A percentile compares a stretch with the other conserved stretches of the same genome.
Evolutionary conservation across 2,113 vertebrate genomes (phyloP).

Genomic region (Corythaixoides concolor): DNA sequence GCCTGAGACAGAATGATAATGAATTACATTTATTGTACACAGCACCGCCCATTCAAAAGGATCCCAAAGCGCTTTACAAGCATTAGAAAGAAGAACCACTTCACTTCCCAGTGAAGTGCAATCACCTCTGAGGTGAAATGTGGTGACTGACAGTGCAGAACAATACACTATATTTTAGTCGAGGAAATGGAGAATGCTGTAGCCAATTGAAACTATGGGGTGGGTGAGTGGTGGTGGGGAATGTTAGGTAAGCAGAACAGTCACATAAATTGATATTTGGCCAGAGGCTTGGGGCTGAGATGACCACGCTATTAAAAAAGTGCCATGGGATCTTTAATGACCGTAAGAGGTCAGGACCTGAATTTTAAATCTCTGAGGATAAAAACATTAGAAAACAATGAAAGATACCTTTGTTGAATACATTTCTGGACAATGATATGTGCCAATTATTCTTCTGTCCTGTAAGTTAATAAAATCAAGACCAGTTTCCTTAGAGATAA

Average conservation of each 20-base stretch:
- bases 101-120: conserved; percentile 48
- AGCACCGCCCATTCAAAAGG: conserved; percentile 53
- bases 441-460: conserved; percentile 79
- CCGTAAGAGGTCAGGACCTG: conserved; percentile 27
- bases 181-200: conserved; percentile 67
- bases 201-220: conserved; percentile 70
- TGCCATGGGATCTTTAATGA: conserved; percentile 70
- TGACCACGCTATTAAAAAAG: conserved; percentile 51
- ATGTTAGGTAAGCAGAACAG: conserved; percentile 51
- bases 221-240: conserved; percentile 60
- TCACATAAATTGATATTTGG: conserved; percentile 49
- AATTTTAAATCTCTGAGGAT: conserved; percentile 60
- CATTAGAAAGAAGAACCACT: conserved; percentile 58
- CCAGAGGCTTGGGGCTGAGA: conserved; percentile 32
- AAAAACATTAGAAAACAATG: conserved; percentile 72
- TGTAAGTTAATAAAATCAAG: conserved; percentile 78
- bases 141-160: conserved; percentile 56
- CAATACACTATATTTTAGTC: conserved; percentile 33
- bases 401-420: conserved; percentile 78
- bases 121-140: conserved; percentile 56
- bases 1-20: neutral
- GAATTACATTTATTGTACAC: neutral
- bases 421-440: conserved; percentile 79
- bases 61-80: conserved; percentile 71
- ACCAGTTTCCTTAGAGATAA: conserved; percentile 76